A percentile compares a stretch with the other conserved stretches of the same genome.
Conservation (phyloP, 2,888 invertebrate genomes). For the Sphinx pinastri region DNA sequence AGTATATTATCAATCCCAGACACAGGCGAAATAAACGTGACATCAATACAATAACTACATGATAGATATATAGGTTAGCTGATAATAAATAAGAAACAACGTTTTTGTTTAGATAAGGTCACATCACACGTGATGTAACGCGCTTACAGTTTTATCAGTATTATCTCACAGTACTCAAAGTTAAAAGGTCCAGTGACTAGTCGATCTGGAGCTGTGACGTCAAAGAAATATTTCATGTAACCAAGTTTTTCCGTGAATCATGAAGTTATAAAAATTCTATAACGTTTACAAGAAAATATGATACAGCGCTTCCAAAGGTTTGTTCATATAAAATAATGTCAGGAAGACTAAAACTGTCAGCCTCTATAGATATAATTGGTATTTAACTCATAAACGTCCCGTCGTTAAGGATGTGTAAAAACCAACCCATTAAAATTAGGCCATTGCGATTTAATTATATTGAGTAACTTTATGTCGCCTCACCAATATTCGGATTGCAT, state of each 20-base stretch:
- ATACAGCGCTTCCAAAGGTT: too few relatives aligned
- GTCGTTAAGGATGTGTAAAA: too few relatives aligned
- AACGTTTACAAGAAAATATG: too few relatives aligned
- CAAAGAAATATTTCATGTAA: neutral
- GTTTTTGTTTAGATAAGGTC: slow-evolving; percentile 3
- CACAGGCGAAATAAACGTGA: neutral
- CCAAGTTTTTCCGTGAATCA: neutral
- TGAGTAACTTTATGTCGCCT: too few relatives aligned
- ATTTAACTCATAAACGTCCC: too few relatives aligned
- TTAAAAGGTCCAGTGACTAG: neutral
- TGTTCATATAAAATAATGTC: too few relatives aligned
- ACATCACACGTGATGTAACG: slow-evolving; percentile 4
- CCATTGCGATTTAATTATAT: too few relatives aligned
- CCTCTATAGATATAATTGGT: too few relatives aligned
- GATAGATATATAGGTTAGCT: slow-evolving; percentile 19
- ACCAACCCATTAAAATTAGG: too few relatives aligned
- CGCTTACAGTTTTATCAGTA: neutral
- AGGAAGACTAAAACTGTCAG: too few relatives aligned
- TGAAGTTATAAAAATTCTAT: neutral
- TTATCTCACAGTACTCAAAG: slow-evolving; percentile 18
- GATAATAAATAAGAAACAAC: slow-evolving; percentile 10
- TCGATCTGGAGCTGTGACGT: neutral
- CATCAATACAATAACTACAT: slow-evolving; percentile 1
- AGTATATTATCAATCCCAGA: neutral
- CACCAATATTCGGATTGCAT: too few relatives aligned